Conservation (phyloP, 2,797 vertebrate genomes). For the Decapterus maruadsi region DNA sequence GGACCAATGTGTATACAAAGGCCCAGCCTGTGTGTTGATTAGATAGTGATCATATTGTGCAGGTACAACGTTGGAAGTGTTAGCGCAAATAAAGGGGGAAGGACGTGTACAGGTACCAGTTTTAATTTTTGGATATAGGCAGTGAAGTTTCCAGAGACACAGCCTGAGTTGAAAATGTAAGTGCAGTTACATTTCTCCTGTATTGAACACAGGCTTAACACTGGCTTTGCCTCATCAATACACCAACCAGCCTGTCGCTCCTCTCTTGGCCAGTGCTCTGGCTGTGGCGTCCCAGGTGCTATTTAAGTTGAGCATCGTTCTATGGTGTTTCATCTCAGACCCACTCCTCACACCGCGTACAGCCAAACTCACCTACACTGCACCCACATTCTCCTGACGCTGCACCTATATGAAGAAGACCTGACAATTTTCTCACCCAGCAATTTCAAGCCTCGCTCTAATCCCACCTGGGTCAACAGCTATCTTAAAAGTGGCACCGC, state of each 20-base stretch:
- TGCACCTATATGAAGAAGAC: not conserved
- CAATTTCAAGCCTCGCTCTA: conserved; percentile 40
- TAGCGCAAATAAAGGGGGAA: not conserved
- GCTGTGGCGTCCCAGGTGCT: not conserved
- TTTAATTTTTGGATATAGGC: not conserved
- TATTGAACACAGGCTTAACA: not conserved
- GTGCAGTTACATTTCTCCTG: not conserved
- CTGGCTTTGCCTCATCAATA: too few relatives aligned
- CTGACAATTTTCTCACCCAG: conserved; percentile 12
- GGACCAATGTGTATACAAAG: too few relatives aligned
- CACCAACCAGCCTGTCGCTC: not conserved
- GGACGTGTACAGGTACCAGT: not conserved
- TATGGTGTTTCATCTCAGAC: conserved; percentile 4
- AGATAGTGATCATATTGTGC: not conserved
- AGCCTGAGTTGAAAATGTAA: not conserved
- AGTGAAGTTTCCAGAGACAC: too few relatives aligned
- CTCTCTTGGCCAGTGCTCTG: not conserved
- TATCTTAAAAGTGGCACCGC: not conserved
- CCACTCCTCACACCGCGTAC: not conserved
- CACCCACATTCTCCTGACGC: conserved; percentile 5
- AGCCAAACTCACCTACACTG: conserved; percentile 3
- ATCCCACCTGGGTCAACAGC: conserved; percentile 8
- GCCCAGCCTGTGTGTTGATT: not conserved
- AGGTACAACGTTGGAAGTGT: not conserved
- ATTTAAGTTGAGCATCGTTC: conserved; percentile 1